Evolutionary conservation across 2,797 vertebrate species (phyloP).

Genomic region (Lerista edwardsae): DNA sequence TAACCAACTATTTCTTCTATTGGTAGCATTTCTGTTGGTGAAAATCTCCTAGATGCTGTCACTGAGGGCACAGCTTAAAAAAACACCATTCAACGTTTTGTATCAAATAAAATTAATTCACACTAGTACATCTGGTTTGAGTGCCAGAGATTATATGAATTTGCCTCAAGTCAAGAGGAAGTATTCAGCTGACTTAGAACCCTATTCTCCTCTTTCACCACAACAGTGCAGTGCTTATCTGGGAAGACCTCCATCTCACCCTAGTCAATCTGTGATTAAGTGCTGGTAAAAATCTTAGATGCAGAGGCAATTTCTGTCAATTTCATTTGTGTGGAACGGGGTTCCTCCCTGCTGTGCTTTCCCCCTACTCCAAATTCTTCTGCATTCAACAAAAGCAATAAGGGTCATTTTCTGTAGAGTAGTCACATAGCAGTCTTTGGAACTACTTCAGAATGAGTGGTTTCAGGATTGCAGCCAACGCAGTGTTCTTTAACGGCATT

Average conservation of each 20-base stretch:
- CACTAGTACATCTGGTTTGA: not conserved
- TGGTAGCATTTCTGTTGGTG: not conserved
- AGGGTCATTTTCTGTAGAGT: not conserved
- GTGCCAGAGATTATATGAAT: not conserved
- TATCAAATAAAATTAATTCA: not conserved
- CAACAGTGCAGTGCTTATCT: not conserved
- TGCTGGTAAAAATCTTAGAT: not conserved
- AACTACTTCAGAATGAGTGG: not conserved
- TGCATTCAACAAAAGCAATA: not conserved
- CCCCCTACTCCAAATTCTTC: not conserved
- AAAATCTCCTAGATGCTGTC: not conserved
- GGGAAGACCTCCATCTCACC: not conserved
- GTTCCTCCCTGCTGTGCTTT: not conserved
- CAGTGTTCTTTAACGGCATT: constrained; percentile 11
- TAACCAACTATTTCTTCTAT: not conserved
- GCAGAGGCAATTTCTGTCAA: not conserved
- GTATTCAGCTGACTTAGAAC: not conserved
- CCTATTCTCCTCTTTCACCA: not conserved
- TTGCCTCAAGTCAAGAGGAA: not conserved
- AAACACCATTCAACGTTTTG: not conserved
- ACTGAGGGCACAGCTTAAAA: not conserved
- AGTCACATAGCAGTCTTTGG: not conserved
- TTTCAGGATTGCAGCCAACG: not conserved
- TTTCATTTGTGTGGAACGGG: not conserved
- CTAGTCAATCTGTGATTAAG: not conserved